These are phyloP conservation scores for Arothron firmamentum DNA, from an alignment of 2,113 vertebrate species.

Conservation along the genomic window DNA sequence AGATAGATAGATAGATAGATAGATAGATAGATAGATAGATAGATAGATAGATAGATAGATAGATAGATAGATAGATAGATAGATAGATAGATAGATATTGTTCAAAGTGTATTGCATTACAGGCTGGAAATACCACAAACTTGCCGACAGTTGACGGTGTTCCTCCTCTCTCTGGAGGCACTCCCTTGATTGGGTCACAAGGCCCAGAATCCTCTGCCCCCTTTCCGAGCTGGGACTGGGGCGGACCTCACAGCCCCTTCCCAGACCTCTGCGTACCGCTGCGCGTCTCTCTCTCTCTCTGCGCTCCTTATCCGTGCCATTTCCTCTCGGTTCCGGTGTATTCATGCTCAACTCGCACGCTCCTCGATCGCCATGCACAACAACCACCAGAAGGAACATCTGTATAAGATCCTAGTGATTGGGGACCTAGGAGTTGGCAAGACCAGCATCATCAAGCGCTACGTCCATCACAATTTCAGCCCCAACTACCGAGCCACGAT, in stretches of 20 bases:
- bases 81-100: too few species aligned
- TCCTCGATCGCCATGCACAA: slow-evolving; percentile 84
- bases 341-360: slow-evolving; percentile 63
- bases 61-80: too few species aligned
- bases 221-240: slow-evolving; percentile 26
- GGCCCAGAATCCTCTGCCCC: slow-evolving; percentile 41
- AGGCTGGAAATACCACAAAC: too few species aligned
- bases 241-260: slow-evolving; percentile 32
- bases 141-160: too few species aligned
- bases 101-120: too few species aligned
- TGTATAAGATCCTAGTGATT: slow-evolving; percentile 95
- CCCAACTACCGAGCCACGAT: slow-evolving; percentile 90
- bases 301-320: background rate
- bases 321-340: slow-evolving; percentile 35
- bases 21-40: too few species aligned
- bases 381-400: slow-evolving; percentile 84
- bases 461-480: slow-evolving; percentile 90
- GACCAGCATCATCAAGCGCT: slow-evolving; percentile 86
- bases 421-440: slow-evolving; percentile 82
- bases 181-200: slow-evolving; percentile 59
- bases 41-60: too few species aligned
- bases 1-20: too few species aligned
- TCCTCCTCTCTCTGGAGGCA: background rate
- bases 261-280: slow-evolving; percentile 11
- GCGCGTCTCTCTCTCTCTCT: background rate